phyloP scores from a whole-genome alignment of 2,113 vertebrate genomes.

The Geococcyx californianus region DNA sequence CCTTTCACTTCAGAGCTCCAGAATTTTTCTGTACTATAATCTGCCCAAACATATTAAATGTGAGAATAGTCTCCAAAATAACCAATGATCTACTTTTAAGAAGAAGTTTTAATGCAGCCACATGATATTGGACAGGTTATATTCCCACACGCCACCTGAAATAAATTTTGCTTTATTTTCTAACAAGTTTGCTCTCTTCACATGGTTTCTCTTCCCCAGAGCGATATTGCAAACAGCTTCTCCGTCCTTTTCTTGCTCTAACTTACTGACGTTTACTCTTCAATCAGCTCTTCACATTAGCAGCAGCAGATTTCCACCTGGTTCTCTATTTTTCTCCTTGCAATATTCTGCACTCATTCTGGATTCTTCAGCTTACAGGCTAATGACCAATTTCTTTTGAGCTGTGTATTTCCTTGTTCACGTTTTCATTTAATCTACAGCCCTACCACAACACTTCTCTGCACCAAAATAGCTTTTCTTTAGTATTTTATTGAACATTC shows the following conservation, averaged over 20 bases:
- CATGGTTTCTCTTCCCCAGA: not conserved
- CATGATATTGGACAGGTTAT: not conserved
- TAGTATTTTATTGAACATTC: not conserved
- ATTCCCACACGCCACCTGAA: not conserved
- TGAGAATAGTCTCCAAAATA: not conserved
- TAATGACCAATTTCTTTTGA: slow-evolving; percentile 14
- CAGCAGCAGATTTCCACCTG: not conserved
- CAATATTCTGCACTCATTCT: not conserved
- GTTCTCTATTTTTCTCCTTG: not conserved
- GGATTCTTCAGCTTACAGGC: not conserved
- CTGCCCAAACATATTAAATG: not conserved
- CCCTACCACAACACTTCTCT: not conserved
- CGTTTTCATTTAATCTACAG: not conserved
- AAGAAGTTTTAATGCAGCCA: not conserved
- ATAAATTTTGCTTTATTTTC: not conserved
- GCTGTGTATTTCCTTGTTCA: not conserved
- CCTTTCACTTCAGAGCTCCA: not conserved
- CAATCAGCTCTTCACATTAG: not conserved
- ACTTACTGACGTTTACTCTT: not conserved
- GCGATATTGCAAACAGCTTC: not conserved
- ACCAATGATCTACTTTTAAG: not conserved
- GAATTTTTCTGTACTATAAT: not conserved
- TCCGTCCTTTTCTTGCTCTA: not conserved
- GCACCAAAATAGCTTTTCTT: slow-evolving; percentile 4
- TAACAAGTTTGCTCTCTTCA: not conserved